phyloP scores from a whole-genome alignment of 1,140 invertebrate genomes.

The Nephotettix cincticeps region DNA sequence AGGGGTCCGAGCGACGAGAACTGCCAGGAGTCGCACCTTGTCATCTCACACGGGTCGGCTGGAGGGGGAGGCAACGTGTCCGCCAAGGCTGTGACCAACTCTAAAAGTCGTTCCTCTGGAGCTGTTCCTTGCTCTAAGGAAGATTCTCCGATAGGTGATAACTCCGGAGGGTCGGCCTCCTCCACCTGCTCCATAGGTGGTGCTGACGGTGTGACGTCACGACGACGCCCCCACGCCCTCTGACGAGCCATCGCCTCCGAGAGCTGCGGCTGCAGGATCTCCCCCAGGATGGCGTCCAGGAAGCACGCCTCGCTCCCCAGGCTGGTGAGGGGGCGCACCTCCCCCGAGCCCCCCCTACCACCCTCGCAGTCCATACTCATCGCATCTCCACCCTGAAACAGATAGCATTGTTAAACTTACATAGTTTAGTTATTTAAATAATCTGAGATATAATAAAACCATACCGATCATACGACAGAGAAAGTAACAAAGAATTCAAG shows the following conservation, averaged over 20 bases:
- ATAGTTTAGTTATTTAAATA: no score
- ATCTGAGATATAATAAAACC: no score
- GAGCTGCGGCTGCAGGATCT: conserved; percentile 21
- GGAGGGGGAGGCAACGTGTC: conserved; percentile 3
- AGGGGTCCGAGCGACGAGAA: not conserved
- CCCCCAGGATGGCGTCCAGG: conserved; percentile 28
- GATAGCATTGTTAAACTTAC: no score
- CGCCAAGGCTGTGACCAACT: conserved; percentile 5
- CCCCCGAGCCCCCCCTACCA: no score
- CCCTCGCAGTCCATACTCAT: no score
- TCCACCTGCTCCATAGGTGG: conserved; percentile 5
- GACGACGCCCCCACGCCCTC: not conserved
- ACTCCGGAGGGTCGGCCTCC: not conserved
- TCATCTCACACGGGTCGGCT: conserved; percentile 19
- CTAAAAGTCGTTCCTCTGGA: conserved; percentile 1
- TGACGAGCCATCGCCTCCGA: not conserved
- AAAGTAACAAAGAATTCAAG: no score
- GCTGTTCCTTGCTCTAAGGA: not conserved
- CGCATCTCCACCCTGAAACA: no score
- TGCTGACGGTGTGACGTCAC: not conserved
- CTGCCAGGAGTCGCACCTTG: conserved; percentile 6
- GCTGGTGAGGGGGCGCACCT: conserved; percentile 8
- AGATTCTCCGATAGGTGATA: not conserved
- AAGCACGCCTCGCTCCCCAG: conserved; percentile 25
- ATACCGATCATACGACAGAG: no score